A percentile compares a stretch with the other conserved stretches of the same genome.
Evolutionary conservation across 2,888 invertebrate species (phyloP).

Genomic region (Entomobrya proxima): DNA sequence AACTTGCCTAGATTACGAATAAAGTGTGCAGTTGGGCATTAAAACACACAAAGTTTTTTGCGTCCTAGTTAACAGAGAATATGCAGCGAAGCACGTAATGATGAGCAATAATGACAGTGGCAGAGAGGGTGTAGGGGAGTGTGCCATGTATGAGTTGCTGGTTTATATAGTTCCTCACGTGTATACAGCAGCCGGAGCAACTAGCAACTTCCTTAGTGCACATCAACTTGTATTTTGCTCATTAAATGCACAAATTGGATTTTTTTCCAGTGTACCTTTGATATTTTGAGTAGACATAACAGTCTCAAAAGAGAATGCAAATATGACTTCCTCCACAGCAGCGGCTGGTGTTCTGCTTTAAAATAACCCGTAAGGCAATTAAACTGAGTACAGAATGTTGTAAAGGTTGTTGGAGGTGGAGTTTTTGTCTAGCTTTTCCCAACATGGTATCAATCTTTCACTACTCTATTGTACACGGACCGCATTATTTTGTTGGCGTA

Average conservation of each 20-base stretch:
- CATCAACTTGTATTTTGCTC: slow-evolving; percentile 25
- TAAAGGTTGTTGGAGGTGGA: not conserved
- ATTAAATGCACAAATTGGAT: slow-evolving; percentile 38
- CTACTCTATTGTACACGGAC: too few species aligned
- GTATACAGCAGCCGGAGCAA: too few species aligned
- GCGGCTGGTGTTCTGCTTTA: too few species aligned
- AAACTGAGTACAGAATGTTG: not conserved
- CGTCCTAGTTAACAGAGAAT: not conserved
- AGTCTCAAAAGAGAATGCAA: not conserved
- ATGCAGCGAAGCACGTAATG: slow-evolving; percentile 42
- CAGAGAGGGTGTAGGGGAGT: too few species aligned
- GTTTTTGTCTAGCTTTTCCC: not conserved
- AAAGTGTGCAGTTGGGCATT: slow-evolving; percentile 20
- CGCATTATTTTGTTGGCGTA: too few species aligned
- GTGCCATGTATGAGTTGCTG: too few species aligned
- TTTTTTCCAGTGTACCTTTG: slow-evolving; percentile 8
- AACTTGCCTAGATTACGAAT: slow-evolving; percentile 17
- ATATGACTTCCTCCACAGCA: not conserved
- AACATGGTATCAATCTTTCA: not conserved
- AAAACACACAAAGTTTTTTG: slow-evolving; percentile 23
- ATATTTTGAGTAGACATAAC: slow-evolving; percentile 3
- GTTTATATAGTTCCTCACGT: too few species aligned
- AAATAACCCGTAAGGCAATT: slow-evolving; percentile 19
- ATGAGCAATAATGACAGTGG: slow-evolving; percentile 7
- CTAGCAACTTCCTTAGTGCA: not conserved